Conservation (phyloP, 2,888 invertebrate species). For the Platycnemis pennipes region DNA sequence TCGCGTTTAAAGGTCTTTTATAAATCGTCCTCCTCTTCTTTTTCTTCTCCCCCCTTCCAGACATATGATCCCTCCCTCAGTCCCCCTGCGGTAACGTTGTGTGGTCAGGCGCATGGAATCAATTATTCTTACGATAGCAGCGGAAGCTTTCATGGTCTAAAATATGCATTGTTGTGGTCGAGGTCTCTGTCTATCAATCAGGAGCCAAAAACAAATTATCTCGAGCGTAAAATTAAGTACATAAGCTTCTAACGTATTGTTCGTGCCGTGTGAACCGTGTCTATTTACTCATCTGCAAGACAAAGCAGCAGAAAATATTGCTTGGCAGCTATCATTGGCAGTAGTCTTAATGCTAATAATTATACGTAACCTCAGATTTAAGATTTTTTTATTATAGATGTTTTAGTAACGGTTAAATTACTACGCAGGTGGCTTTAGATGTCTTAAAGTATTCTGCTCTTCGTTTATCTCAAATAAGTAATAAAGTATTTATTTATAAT, state of each 20-base stretch:
- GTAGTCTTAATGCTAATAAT: too few species aligned
- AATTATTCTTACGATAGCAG: conserved; percentile 16
- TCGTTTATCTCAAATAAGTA: too few species aligned
- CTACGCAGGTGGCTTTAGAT: too few species aligned
- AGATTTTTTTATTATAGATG: too few species aligned
- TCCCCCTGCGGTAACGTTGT: not conserved
- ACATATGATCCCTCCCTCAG: not conserved
- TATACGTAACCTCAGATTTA: too few species aligned
- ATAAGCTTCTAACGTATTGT: not conserved
- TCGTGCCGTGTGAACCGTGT: not conserved
- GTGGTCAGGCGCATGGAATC: conserved; percentile 28
- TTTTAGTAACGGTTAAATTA: too few species aligned
- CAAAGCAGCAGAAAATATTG: too few species aligned
- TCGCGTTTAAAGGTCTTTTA: conserved; percentile 19
- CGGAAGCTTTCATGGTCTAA: conserved; percentile 23
- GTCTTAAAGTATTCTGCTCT: too few species aligned
- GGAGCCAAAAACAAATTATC: not conserved
- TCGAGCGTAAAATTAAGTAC: not conserved
- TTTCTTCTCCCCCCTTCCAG: not conserved
- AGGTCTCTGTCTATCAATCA: not conserved
- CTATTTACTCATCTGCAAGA: too few species aligned
- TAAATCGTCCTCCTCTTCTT: not conserved
- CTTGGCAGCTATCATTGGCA: too few species aligned
- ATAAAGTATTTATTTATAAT: too few species aligned
- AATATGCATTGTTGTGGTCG: not conserved